Evolutionary conservation across 2,888 invertebrate genomes (phyloP), one percentile per base, ranked within the genome.

Genomic region (Busseola fusca): DNA sequence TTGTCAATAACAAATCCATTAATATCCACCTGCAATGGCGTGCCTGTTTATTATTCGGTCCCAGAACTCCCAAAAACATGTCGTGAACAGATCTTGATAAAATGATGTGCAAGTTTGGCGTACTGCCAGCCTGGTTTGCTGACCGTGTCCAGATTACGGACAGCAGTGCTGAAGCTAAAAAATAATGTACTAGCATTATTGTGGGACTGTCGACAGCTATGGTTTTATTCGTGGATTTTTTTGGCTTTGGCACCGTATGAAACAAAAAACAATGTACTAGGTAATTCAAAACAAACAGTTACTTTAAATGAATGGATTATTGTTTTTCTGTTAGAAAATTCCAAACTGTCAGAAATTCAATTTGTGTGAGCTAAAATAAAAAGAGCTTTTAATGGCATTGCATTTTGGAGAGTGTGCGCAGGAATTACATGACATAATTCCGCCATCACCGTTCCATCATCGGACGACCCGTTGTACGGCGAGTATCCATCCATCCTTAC

Each of bases 1-100:
- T 52, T 27, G 18, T 64, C 72, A 72, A 78, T 14, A 60, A 60
- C 52, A 79, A 42, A 62, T 16, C 42, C 45, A 48, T 62, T 68
- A 62, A 82, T 66, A 62, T 21, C 30, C 21, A 69, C 65, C 64
- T 80, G 81, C 64, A 74, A 60, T 57, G 21, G 25, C 56, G 12
- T 60, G 45, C 37, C 59, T 80, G 58, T 45, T 80, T 83, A 64
- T 64, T 69, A 75, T 83, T 83, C 79, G 42, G 50, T 14, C 21
- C 66, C 6, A 27, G 42, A 60, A 57, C 57, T 66, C 25, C 69
- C 57, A 74, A 74, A 80, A 80, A 83, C 66, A 80, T 64, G 57
- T 62, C 83, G 42, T 50, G 81, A 69, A 69, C 76, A 78, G 64
- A 81, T 84, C 84, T 84, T 82, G 66, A 77, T 84, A 81, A 81